These are phyloP conservation scores for Eclectus roratus DNA, from an alignment of 2,113 vertebrate species.

Conservation along the genomic window DNA sequence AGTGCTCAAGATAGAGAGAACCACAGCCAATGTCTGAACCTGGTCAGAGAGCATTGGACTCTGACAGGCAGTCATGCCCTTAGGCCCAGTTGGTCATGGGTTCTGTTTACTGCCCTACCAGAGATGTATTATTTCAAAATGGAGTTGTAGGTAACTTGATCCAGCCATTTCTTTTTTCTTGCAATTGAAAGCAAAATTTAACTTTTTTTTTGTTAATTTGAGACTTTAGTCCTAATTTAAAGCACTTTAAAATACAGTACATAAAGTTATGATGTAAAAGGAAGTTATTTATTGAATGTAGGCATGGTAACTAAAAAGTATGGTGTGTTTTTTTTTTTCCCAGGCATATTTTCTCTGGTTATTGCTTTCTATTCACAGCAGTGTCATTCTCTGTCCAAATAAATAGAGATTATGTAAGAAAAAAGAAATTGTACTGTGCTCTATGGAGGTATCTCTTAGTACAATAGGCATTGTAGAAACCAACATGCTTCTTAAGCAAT, in stretches of 20 bases:
- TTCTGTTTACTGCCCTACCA: not conserved
- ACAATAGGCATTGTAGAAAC: not conserved
- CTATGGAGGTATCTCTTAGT: not conserved
- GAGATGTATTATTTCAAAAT: not conserved
- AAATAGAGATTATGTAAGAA: conserved; percentile 17
- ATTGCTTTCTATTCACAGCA: not conserved
- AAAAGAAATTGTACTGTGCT: not conserved
- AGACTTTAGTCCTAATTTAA: not conserved
- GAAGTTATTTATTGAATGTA: not conserved
- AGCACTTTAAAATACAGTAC: not conserved
- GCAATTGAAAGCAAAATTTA: not conserved
- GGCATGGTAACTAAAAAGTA: not conserved
- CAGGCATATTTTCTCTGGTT: not conserved
- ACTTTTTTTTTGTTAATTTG: not conserved
- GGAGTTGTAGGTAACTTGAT: not conserved
- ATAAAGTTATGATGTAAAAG: not conserved
- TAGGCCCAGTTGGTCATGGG: not conserved
- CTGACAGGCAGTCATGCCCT: not conserved
- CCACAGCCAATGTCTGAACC: not conserved
- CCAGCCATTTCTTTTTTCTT: not conserved
- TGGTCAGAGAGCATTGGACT: not conserved
- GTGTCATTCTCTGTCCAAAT: conserved; percentile 17
- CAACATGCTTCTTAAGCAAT: not conserved
- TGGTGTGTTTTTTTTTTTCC: not conserved
- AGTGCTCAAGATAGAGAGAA: not conserved